These are phyloP conservation scores for Aurelia coerulea DNA, from an alignment of 30 jellyfish, hydroid and myxozoan genomes.

Conservation along the genomic window DNA sequence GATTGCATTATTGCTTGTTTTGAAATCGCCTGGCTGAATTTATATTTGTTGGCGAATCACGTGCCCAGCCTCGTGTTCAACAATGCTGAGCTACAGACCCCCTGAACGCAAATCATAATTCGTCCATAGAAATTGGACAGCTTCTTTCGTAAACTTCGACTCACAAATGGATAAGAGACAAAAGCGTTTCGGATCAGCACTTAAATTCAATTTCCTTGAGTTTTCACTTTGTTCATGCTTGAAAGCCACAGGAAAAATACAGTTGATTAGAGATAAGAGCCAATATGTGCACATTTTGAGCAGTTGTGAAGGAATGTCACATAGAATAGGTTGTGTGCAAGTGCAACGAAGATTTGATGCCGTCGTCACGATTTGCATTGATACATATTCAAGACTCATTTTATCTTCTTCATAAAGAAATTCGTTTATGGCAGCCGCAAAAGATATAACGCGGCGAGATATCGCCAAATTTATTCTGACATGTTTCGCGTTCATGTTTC, in stretches of 20 bases:
- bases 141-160: conserved; percentile 46
- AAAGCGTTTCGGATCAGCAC: conserved; percentile 85
- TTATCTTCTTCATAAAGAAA: too few relatives aligned
- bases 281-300: not conserved
- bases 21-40: too few relatives aligned
- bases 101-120: conserved; percentile 48
- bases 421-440: not conserved
- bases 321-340: too few relatives aligned
- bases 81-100: conserved; percentile 28
- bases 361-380: too few relatives aligned
- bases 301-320: too few relatives aligned
- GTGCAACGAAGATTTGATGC: too few relatives aligned
- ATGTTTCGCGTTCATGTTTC: not conserved
- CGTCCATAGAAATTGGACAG: conserved; percentile 49
- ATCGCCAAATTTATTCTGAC: not conserved
- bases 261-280: conserved; percentile 8
- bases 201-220: conserved; percentile 62
- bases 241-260: conserved; percentile 35
- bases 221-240: conserved; percentile 43
- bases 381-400: too few relatives aligned
- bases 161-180: conserved; percentile 62
- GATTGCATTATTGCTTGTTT: too few relatives aligned
- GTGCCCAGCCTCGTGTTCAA: too few relatives aligned
- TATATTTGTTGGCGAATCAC: too few relatives aligned
- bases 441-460: conserved; percentile 4